Percentiles rank a stretch among this genome's conserved stretches.
Evolutionary conservation across 1,140 invertebrate species (phyloP).

Genomic region (Drosophila simulans): DNA sequence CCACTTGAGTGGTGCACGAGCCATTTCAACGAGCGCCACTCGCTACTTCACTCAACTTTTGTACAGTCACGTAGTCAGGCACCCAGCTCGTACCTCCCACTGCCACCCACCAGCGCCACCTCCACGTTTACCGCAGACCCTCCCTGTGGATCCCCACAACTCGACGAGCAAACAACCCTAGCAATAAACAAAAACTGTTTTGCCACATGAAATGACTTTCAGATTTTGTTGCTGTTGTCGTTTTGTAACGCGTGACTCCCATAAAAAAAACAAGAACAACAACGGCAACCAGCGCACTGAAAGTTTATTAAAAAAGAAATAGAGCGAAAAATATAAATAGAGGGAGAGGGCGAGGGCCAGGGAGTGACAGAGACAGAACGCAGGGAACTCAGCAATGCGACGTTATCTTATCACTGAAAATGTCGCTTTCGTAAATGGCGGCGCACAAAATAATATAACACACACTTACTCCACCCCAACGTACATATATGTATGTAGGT

Average conservation of each 20-base stretch:
- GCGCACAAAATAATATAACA: slow-evolving; percentile 70
- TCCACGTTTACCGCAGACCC: not conserved
- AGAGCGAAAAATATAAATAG: slow-evolving; percentile 71
- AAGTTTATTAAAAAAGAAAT: slow-evolving; percentile 72
- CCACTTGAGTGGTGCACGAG: slow-evolving; percentile 68
- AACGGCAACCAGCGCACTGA: slow-evolving; percentile 37
- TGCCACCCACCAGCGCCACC: not conserved
- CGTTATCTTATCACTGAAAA: slow-evolving; percentile 73
- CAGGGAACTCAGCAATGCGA: slow-evolving; percentile 43
- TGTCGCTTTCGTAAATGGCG: slow-evolving; percentile 78
- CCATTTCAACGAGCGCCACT: slow-evolving; percentile 4
- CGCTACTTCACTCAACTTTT: slow-evolving; percentile 49
- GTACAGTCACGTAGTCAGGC: slow-evolving; percentile 76
- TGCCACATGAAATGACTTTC: slow-evolving; percentile 72
- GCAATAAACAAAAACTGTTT: slow-evolving; percentile 70
- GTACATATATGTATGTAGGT: not conserved
- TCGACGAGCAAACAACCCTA: slow-evolving; percentile 40
- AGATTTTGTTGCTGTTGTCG: slow-evolving; percentile 57
- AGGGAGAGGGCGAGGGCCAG: slow-evolving; percentile 7
- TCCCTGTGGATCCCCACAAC: slow-evolving; percentile 7
- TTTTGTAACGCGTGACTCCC: slow-evolving; percentile 74
- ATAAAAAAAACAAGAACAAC: slow-evolving; percentile 57
- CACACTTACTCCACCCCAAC: slow-evolving; percentile 14
- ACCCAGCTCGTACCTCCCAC: not conserved
- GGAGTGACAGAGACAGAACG: slow-evolving; percentile 39